Base-by-base conservation (phyloP, 1,140 invertebrate species). In the Heliothis subflexa region DNA sequence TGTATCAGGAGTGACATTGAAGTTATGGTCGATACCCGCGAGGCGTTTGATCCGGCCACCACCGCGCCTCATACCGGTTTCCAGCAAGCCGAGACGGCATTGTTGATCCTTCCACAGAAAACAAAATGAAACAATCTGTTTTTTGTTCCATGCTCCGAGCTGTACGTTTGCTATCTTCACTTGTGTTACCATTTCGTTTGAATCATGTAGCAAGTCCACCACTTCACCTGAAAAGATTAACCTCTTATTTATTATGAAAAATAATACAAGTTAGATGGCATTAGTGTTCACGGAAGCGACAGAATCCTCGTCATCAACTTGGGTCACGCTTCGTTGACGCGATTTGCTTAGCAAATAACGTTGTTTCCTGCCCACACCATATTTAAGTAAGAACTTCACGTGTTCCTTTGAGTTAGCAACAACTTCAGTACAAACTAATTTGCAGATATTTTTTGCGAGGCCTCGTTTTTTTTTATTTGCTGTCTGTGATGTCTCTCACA, bases 111-210 rank as follows among this genome's bases (percentile, higher is more conserved):
- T 86, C 84, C 84, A 89, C 85, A 91, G 85, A 87, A 85, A 93
- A 91, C 89, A 85, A 90, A 94, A 93, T 84, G 85, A 90, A 92
- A 93, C 89, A 89, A 87, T 87, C 84, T 87, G 87, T 88, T 84
- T 85, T 89, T 90, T 87, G 83, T 89, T 89, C 85, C 81, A 83
- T 80, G 81, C 78, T 83, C 77, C 79, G 72, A 66, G 78, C 28
- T 82, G 79, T 66, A 75, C 72, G 77, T 74, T 79, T 79, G 78
- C 85, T 81, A 85, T 86, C 83, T 79, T 88, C 52, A 87, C 83
- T 78, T 78, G 83, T 74, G 83, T 85, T 86, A 84, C 79, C 81
- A 84, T 83, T 81, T 78, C 72, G 18, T 78, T 70, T 75, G 47
- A 75, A 75, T 64, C 25, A 64, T 52, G 25, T 75, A 0, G 18